A percentile compares a stretch with the other conserved stretches of the same genome.
Conservation (phyloP, 2,113 vertebrate species). For the Megaceryle maxima region DNA sequence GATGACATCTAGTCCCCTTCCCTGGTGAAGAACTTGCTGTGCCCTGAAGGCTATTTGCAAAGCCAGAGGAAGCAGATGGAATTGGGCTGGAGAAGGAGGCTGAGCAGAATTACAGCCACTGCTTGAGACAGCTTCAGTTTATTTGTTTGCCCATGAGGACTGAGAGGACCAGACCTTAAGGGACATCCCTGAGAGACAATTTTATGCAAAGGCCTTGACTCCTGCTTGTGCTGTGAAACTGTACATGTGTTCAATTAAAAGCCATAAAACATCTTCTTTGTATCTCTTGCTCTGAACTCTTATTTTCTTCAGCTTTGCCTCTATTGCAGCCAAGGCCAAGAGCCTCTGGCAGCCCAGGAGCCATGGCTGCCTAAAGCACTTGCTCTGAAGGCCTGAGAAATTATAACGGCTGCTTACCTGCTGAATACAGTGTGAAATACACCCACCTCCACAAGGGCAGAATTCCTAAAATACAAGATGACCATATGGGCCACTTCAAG, state of each 20-base stretch:
- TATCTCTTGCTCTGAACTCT: not conserved
- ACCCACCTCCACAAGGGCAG: accelerated
- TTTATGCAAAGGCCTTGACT: not conserved
- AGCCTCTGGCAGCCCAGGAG: not conserved
- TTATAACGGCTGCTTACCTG: not conserved
- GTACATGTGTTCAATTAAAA: not conserved
- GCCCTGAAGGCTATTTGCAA: not conserved
- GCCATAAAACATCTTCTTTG: not conserved
- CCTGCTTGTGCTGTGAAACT: not conserved
- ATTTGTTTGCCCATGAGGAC: not conserved
- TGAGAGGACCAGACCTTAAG: not conserved
- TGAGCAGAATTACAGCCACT: not conserved
- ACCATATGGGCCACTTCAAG: not conserved
- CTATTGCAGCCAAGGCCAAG: not conserved
- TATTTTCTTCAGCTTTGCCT: not conserved
- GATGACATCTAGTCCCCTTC: not conserved
- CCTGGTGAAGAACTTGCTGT: not conserved
- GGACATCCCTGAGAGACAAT: not conserved
- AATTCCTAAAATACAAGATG: not conserved
- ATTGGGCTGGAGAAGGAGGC: not conserved
- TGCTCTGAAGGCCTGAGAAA: not conserved
- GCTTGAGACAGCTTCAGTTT: not conserved
- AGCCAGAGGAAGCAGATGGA: not conserved
- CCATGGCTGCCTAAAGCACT: not conserved
- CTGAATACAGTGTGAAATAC: not conserved